Base-by-base conservation (phyloP, 2,888 invertebrate species). In the Monoplex corrugatus region DNA sequence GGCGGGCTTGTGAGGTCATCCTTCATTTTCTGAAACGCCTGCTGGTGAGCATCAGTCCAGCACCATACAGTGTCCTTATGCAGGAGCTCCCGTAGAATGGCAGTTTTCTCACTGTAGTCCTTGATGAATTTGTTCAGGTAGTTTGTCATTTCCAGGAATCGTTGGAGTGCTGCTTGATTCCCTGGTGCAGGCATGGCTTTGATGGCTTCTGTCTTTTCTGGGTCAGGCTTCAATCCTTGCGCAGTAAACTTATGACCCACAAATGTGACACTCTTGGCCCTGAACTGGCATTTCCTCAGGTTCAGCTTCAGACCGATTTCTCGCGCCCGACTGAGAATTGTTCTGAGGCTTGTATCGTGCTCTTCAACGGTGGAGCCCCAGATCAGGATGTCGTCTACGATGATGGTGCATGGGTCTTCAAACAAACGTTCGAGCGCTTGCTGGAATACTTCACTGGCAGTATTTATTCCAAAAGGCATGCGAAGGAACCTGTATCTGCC, bases 401-500 rank as follows among this genome's bases (percentile, higher is more conserved):
- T 90, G 44, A 89, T 63, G 23, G 78, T 86, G 43, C 88, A 82
- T 35, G 88, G 50, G 23, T 45, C 72, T 16, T 88, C 90, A 35
- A 91, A 57, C 45, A 89, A 80, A 35, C 68, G 72, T 40, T 91
- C 88, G 80, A 91, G 89, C 23, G 83, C 82, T 50, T 44, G 68
- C 43, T 90, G 90, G 63, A 91, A 92, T 0, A 90, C 82, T 44
- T 92, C 90, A 68, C 87, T 84, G 19, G 85, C 68, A 13, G 89
- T 86, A n/a, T 19, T 43, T 0, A 91, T 72, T 0, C 92, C 91
- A 85, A 91, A 92, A 44, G 90, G 87, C 35, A 90, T 40, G n/a
- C 90, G 23, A 0, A 32, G 38, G 86, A 89, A 90, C 13, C 89
- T 80, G 84, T 89, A 89, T 63, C 91, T 85, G 8, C 91, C 91